Base-by-base conservation (phyloP, 2,888 invertebrate genomes). In the Hemithea aestivaria region DNA sequence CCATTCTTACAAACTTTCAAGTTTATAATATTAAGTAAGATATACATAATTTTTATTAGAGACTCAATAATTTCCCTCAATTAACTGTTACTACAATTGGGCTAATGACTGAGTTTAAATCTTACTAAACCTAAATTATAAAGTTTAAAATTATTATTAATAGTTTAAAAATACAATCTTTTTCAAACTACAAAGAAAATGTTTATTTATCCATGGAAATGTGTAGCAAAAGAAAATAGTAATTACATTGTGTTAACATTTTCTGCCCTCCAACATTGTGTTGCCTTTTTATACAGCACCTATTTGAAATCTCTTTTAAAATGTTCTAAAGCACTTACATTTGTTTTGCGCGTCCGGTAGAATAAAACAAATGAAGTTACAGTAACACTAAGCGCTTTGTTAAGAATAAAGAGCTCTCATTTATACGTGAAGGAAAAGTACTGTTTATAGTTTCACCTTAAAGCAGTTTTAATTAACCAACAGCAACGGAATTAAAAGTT, bases 401-500 rank as follows among this genome's bases (percentile, higher is more conserved):
- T 48, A 45, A 25, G 23, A 45, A 35, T 35, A 40, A 40, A 39
- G 39, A 38, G 38, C 30, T 43, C 20, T 33, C 30, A 44, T 40
- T 47, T 44, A 40, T 35, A 30, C 31, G 22, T 29, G 8, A 34
- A 47, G 27, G 31, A 47, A 39, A 38, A 42, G 38, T 22, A 10
- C 35, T 27, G 39, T 39, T 45, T 45, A 40, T 48, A 45, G 48
- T 49, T 48, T 35, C 41, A 26, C 34, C 39, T 44, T 51, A 41
- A 44, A 55, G 51, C 41, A 56, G 46, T 62, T 62, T 61, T 66
- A 66, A 68, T 71, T 68, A 66, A 58, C 58, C 42, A 33, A 48
- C 37, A 39, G 54, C 43, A 53, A 57, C 52, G 51, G 47, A 65
- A 64, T 70, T 64, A 55, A 64, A 66, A 62, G 49, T 66, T 69